Evolutionary conservation across 2,113 vertebrate genomes (phyloP).

Genomic region (Puntigrus tetrazona): DNA sequence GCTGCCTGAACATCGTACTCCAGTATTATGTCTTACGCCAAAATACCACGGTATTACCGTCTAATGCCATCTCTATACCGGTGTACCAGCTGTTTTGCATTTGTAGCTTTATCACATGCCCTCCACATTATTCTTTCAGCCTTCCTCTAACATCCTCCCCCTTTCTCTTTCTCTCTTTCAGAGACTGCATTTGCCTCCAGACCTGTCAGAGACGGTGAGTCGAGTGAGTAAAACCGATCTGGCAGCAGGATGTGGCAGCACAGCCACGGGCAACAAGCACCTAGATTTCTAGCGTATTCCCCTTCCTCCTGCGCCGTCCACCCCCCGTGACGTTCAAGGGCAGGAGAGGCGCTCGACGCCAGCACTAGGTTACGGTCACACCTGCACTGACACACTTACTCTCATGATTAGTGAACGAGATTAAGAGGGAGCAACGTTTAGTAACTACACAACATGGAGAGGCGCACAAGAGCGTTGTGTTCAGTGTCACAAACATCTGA

Average conservation of each 20-base stretch:
- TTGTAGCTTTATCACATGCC: slow-evolving; percentile 44
- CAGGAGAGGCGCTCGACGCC: background rate
- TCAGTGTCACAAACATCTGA: background rate
- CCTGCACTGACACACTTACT: slow-evolving; percentile 14
- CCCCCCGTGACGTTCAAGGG: slow-evolving; percentile 40
- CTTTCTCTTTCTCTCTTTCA: slow-evolving; percentile 68
- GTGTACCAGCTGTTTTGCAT: slow-evolving; percentile 13
- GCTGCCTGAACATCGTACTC: background rate
- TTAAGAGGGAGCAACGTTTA: background rate
- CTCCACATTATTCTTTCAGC: background rate
- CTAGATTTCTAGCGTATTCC: slow-evolving; percentile 90
- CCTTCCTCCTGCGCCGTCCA: background rate
- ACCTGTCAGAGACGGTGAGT: slow-evolving; percentile 97
- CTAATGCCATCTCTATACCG: background rate
- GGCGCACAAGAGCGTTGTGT: background rate
- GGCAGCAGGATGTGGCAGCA: slow-evolving; percentile 85
- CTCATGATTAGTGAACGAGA: background rate
- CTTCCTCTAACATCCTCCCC: slow-evolving; percentile 38
- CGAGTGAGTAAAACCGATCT: slow-evolving; percentile 89
- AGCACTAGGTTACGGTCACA: background rate
- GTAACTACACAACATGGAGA: background rate
- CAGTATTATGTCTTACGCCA: background rate
- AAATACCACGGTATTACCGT: background rate
- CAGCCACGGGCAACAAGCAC: slow-evolving; percentile 86
- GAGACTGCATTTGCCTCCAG: slow-evolving; percentile 98